These are phyloP conservation scores for Cardinalis cardinalis DNA, from an alignment of 2,113 vertebrate genomes.

Conservation along the genomic window DNA sequence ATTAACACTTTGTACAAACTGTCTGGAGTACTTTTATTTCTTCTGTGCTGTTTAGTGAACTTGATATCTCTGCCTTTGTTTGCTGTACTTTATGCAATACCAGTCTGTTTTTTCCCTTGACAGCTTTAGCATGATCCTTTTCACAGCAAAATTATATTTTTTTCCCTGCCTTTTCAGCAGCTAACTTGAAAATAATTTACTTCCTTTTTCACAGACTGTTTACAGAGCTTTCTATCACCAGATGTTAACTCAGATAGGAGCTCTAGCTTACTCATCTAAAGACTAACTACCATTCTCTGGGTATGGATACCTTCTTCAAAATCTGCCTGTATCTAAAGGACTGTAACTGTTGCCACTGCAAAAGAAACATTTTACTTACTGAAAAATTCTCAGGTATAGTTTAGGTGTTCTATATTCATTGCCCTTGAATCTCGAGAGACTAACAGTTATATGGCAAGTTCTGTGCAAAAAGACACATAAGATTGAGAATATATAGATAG, in stretches of 20 bases:
- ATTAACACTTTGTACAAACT: neutral
- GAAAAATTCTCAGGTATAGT: neutral
- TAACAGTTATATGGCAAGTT: neutral
- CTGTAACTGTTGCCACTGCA: neutral
- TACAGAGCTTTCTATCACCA: neutral
- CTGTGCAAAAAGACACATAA: neutral
- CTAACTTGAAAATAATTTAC: neutral
- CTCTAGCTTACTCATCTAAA: neutral
- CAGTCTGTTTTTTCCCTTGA: neutral
- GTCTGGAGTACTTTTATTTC: neutral
- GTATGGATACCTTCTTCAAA: neutral
- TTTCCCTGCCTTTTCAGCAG: neutral
- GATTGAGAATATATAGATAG: neutral
- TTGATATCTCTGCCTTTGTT: neutral
- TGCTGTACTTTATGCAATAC: neutral
- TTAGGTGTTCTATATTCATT: neutral
- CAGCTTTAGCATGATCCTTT: neutral
- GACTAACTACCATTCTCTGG: neutral
- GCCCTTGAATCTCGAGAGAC: neutral
- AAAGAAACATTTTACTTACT: neutral
- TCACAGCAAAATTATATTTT: neutral
- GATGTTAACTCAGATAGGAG: neutral
- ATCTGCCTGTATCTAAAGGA: neutral
- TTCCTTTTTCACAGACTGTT: neutral
- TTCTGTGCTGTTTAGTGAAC: neutral